These are phyloP conservation scores for Ooceraea biroi DNA, from an alignment of 1,140 invertebrate genomes.

Conservation along the genomic window DNA sequence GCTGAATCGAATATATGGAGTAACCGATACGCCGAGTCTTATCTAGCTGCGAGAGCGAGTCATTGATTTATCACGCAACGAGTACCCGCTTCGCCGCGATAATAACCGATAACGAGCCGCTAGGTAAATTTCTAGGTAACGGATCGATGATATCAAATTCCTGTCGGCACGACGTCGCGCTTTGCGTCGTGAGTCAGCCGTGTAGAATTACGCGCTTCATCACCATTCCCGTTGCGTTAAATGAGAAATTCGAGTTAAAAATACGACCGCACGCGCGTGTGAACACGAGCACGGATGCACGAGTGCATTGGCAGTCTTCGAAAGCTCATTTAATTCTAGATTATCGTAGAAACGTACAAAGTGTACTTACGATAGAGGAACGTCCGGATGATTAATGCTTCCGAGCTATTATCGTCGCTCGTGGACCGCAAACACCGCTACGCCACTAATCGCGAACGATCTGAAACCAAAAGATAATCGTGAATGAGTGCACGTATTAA, in stretches of 20 bases:
- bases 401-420: slow-evolving; percentile 1
- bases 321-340: slow-evolving; percentile 33
- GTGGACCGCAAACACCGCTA: background rate
- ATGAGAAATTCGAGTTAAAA: slow-evolving; percentile 36
- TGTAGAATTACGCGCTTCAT: slow-evolving; percentile 11
- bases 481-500: background rate
- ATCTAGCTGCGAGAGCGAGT: slow-evolving; percentile 40
- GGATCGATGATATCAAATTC: slow-evolving; percentile 52
- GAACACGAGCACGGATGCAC: background rate
- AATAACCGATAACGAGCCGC: slow-evolving; percentile 52
- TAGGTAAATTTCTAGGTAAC: slow-evolving; percentile 59
- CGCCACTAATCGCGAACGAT: slow-evolving; percentile 18
- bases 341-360: background rate
- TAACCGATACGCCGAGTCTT: slow-evolving; percentile 54
- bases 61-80: slow-evolving; percentile 61
- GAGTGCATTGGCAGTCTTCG: background rate
- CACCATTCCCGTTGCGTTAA: slow-evolving; percentile 7
- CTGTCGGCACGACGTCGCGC: slow-evolving; percentile 34
- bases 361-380: slow-evolving; percentile 17
- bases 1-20: slow-evolving; percentile 61
- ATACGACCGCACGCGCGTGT: background rate
- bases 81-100: slow-evolving; percentile 33
- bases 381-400: slow-evolving; percentile 20
- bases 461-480: slow-evolving; percentile 36
- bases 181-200: slow-evolving; percentile 10